Percentiles rank a stretch among this genome's conserved stretches.
These are phyloP conservation scores for Acheta domesticus DNA, from an alignment of 2,888 invertebrate genomes.

Conservation along the genomic window DNA sequence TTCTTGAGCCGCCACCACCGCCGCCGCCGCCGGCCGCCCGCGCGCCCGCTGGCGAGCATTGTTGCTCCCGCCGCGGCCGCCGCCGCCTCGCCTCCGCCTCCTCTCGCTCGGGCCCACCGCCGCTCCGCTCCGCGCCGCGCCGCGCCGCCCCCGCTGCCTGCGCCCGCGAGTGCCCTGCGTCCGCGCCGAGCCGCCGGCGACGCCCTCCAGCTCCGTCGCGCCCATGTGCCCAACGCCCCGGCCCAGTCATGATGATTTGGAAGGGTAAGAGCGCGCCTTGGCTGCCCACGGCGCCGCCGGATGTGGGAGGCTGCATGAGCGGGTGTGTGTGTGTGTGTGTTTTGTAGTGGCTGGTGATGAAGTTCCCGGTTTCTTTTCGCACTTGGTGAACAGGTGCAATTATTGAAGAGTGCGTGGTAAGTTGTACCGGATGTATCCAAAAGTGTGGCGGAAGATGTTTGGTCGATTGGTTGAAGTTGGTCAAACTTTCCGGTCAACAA, in stretches of 20 bases:
- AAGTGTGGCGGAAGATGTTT: too few relatives aligned
- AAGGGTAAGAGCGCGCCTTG: constrained; percentile 20
- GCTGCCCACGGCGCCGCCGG: too few relatives aligned
- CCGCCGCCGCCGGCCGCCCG: neutral
- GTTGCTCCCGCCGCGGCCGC: neutral
- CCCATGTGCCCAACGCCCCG: neutral
- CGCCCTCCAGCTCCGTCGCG: neutral
- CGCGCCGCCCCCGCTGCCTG: neutral
- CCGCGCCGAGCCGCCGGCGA: neutral
- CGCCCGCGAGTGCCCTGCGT: neutral
- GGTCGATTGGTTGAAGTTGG: too few relatives aligned
- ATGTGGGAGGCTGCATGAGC: too few relatives aligned
- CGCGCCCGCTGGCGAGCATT: neutral
- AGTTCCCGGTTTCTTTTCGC: too few relatives aligned
- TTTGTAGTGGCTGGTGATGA: too few relatives aligned
- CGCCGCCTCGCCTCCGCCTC: too few relatives aligned
- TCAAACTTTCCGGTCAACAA: too few relatives aligned
- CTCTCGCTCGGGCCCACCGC: neutral
- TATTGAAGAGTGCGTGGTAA: too few relatives aligned
- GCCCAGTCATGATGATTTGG: constrained; percentile 29
- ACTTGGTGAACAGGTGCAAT: too few relatives aligned
- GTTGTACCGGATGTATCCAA: too few relatives aligned
- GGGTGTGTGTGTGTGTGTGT: too few relatives aligned
- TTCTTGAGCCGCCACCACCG: neutral
- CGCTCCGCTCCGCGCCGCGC: neutral